Conservation (phyloP, 2,888 invertebrate genomes). For the Isotomurus palustris region DNA sequence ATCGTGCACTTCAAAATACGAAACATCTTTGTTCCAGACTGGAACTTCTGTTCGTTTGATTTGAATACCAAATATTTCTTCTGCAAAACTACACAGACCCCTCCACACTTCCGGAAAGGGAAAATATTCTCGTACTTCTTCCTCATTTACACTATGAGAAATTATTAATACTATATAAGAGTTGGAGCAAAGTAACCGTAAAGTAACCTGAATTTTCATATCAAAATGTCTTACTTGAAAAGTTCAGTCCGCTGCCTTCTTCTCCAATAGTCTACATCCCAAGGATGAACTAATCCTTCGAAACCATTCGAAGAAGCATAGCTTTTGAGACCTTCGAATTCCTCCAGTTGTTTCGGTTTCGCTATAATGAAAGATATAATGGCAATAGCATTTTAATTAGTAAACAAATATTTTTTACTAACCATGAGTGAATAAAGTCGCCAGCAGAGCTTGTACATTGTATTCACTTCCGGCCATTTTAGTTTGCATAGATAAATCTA, state of each 20-base stretch:
- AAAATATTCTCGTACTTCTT: conserved; percentile 72
- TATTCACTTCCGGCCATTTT: conserved; percentile 82
- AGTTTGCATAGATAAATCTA: conserved; percentile 86
- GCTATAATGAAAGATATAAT: conserved; percentile 52
- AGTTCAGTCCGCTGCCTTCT: conserved; percentile 59
- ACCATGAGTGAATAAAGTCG: conserved; percentile 39
- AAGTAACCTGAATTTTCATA: background rate
- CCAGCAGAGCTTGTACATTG: conserved; percentile 66
- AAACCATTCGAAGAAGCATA: conserved; percentile 73
- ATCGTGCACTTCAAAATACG: conserved; percentile 75
- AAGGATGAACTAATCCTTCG: conserved; percentile 62
- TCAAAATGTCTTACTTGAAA: conserved; percentile 54
- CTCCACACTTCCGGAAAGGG: conserved; percentile 73
- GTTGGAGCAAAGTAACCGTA: too few species aligned
- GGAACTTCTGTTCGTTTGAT: conserved; percentile 57
- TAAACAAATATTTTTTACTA: conserved; percentile 4
- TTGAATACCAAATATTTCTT: conserved; percentile 70
- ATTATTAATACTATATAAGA: too few species aligned
- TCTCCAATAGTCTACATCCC: conserved; percentile 86
- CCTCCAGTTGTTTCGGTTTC: conserved; percentile 68
- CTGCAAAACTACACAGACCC: conserved; percentile 70
- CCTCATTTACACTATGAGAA: conserved; percentile 60
- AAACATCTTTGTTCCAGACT: conserved; percentile 78
- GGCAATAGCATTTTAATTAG: conserved; percentile 2
- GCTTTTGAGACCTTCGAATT: conserved; percentile 64